Percentiles rank a stretch among this genome's conserved stretches.
phyloP scores from a whole-genome alignment of 2,113 vertebrate genomes.

The Sylvietta virens region DNA sequence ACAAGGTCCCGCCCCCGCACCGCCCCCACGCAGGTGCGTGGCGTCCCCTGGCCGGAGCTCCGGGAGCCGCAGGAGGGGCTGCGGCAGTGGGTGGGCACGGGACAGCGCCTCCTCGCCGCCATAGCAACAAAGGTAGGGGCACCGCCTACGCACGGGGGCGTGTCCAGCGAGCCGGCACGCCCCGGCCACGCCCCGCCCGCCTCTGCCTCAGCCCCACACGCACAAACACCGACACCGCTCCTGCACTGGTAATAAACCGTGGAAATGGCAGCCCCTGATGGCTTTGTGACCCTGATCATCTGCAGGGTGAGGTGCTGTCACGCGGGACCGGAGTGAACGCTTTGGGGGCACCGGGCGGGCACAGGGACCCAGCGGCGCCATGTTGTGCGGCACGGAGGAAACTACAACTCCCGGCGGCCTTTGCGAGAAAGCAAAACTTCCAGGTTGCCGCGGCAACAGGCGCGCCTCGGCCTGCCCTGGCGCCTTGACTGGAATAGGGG shows the following conservation, averaged over 20 bases:
- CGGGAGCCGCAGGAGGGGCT: too few species aligned
- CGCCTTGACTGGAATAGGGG: neutral
- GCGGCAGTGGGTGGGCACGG: too few species aligned
- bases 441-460: neutral
- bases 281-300: neutral
- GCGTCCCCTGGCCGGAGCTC: too few species aligned
- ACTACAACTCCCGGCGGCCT: neutral
- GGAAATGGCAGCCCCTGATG: neutral
- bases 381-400: neutral
- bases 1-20: too few species aligned
- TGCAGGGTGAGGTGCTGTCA: neutral
- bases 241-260: neutral
- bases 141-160: fast-evolving
- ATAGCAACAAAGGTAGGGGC: neutral
- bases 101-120: neutral
- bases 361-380: neutral
- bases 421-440: neutral
- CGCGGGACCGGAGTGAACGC: neutral
- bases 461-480: neutral
- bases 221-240: neutral
- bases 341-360: too few species aligned
- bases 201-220: neutral
- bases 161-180: fast-evolving
- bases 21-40: too few species aligned
- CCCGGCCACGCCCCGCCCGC: neutral